These are phyloP conservation scores for Entomobrya multifasciata DNA, from an alignment of 2,888 invertebrate species.

Conservation along the genomic window DNA sequence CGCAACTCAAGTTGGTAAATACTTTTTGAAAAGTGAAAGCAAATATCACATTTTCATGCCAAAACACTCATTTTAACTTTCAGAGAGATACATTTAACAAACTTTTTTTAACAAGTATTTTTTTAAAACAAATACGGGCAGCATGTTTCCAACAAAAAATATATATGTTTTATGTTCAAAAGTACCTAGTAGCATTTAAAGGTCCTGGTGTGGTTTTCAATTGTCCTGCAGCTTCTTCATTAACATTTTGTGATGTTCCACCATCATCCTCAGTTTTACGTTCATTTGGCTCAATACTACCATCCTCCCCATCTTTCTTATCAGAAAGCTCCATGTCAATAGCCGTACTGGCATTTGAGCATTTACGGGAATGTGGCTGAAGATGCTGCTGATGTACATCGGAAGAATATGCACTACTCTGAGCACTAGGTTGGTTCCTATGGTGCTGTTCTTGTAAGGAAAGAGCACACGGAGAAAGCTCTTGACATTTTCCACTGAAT, in stretches of 20 bases:
- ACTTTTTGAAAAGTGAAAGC: not conserved
- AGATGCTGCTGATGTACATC: conserved; percentile 34
- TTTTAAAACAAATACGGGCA: not conserved
- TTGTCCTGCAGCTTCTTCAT: conserved; percentile 33
- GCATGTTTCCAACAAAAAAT: not conserved
- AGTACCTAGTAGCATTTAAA: conserved; percentile 75
- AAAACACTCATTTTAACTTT: not conserved
- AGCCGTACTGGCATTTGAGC: conserved; percentile 22
- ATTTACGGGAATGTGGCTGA: conserved; percentile 3
- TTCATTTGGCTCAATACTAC: conserved; percentile 3
- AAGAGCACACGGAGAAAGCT: conserved; percentile 72
- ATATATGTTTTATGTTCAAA: not conserved
- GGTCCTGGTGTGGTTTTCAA: conserved; percentile 56
- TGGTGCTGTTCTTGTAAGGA: conserved; percentile 55
- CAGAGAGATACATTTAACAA: no score
- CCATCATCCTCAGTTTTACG: conserved; percentile 10
- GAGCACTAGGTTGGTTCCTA: not conserved
- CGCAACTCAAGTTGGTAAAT: no score
- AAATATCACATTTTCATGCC: not conserved
- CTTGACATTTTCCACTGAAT: conserved; percentile 70
- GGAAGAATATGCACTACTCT: conserved; percentile 3
- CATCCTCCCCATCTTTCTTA: conserved; percentile 9
- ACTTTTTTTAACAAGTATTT: not conserved
- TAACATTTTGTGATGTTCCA: no score
- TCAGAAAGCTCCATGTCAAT: conserved; percentile 7